Conservation (phyloP, 2,797 vertebrate species). For the Cercopithecus neglectus region DNA sequence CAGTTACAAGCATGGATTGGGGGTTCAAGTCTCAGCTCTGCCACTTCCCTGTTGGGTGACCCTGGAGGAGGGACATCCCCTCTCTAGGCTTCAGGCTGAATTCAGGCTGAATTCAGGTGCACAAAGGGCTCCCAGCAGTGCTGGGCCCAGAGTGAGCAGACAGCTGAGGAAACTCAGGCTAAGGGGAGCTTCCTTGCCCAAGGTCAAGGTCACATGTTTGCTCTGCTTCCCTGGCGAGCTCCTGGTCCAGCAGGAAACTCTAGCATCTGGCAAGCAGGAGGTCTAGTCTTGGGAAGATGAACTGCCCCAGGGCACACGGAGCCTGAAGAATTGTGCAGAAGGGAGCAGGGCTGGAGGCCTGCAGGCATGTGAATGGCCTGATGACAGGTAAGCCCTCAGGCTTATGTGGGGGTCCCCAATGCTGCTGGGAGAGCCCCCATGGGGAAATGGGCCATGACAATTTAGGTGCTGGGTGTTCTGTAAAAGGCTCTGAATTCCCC, state of each 20-base stretch:
- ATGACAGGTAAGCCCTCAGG: neutral
- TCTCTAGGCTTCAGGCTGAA: neutral
- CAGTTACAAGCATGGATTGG: neutral
- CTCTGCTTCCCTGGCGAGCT: neutral
- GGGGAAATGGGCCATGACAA: neutral
- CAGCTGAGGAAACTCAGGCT: neutral
- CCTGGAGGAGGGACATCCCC: neutral
- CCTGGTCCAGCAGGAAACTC: neutral
- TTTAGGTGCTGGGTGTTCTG: neutral
- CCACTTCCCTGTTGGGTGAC: neutral
- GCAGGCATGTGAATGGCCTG: neutral
- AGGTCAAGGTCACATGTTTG: neutral
- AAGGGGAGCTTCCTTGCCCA: neutral
- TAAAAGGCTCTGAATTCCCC: neutral
- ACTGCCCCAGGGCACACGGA: neutral
- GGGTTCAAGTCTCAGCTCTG: neutral
- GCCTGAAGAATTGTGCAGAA: accelerated
- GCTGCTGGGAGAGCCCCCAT: neutral
- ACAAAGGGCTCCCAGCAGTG: neutral
- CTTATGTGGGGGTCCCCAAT: accelerated
- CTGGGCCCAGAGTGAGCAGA: neutral
- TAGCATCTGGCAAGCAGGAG: neutral
- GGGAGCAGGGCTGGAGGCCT: neutral
- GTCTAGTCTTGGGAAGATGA: neutral
- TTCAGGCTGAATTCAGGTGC: accelerated